Percentiles rank a stretch among this genome's conserved stretches.
Conservation (phyloP, 23 tunicate genomes). For the Ciona savignyi region DNA sequence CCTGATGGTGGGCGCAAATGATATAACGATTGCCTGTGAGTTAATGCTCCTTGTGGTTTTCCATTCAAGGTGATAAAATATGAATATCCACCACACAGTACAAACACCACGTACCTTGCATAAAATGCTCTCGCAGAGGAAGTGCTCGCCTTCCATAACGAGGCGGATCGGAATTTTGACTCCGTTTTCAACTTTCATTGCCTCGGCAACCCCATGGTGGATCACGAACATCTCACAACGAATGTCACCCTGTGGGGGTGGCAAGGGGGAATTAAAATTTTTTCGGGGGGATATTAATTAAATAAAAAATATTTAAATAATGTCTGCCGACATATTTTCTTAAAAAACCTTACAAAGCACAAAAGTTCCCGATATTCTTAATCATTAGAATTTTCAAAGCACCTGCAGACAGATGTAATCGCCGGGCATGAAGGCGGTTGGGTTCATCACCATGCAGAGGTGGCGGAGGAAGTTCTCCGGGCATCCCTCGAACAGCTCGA, state of each 20-base stretch:
- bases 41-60: no score
- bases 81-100: no score
- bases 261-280: no score
- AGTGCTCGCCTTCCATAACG: slow-evolving; percentile 43
- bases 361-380: no score
- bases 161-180: slow-evolving; percentile 28
- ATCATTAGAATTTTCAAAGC: no score
- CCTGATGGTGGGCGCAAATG: no score
- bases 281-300: no score
- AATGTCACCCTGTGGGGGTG: slow-evolving; percentile 53
- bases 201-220: slow-evolving; percentile 46
- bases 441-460: slow-evolving; percentile 66
- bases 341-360: background rate
- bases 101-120: slow-evolving; percentile 29
- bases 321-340: no score
- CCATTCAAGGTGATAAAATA: no score
- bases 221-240: slow-evolving; percentile 42
- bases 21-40: no score
- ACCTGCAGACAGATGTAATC: slow-evolving; percentile 91
- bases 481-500: slow-evolving; percentile 62
- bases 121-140: slow-evolving; percentile 32
- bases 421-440: slow-evolving; percentile 76
- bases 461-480: slow-evolving; percentile 83
- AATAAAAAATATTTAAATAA: no score
- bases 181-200: slow-evolving; percentile 23